A percentile compares a stretch with the other conserved stretches of the same genome.
phyloP scores from a whole-genome alignment of 2,888 invertebrate genomes.

The Metopia argyrocephala region DNA sequence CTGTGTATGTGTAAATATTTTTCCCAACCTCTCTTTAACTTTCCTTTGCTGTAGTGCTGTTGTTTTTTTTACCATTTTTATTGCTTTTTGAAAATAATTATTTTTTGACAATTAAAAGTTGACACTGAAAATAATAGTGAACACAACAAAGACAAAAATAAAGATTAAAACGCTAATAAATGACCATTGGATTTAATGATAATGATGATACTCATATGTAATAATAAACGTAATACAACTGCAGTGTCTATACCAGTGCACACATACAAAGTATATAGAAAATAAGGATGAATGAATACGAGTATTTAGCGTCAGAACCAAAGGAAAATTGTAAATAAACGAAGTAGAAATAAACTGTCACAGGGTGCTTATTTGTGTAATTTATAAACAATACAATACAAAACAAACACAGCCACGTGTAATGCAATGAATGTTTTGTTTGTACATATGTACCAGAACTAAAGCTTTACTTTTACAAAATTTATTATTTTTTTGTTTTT shows the following conservation, averaged over 20 bases:
- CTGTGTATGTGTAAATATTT: conserved; percentile 8
- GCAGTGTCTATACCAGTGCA: neutral
- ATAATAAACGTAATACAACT: neutral
- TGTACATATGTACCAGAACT: neutral
- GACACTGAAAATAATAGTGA: conserved; percentile 50
- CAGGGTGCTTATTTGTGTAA: neutral
- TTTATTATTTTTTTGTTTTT: neutral
- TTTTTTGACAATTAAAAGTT: conserved; percentile 25
- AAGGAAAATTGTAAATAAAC: neutral
- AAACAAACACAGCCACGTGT: neutral
- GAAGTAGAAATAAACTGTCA: neutral
- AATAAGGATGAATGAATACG: neutral
- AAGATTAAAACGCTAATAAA: conserved; percentile 7
- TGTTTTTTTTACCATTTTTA: neutral
- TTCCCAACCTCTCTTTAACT: conserved; percentile 45
- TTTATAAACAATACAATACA: too few species aligned
- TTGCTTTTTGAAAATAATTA: too few species aligned
- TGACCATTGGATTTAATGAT: conserved; percentile 8
- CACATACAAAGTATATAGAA: neutral
- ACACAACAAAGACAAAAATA: neutral
- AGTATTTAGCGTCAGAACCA: too few species aligned
- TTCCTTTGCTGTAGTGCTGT: neutral
- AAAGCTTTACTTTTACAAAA: too few species aligned
- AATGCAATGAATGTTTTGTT: too few species aligned
- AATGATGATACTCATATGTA: neutral